Evolutionary conservation across 2,113 vertebrate species (phyloP), one percentile per base, ranked within the genome.

Genomic region (Naja naja): DNA sequence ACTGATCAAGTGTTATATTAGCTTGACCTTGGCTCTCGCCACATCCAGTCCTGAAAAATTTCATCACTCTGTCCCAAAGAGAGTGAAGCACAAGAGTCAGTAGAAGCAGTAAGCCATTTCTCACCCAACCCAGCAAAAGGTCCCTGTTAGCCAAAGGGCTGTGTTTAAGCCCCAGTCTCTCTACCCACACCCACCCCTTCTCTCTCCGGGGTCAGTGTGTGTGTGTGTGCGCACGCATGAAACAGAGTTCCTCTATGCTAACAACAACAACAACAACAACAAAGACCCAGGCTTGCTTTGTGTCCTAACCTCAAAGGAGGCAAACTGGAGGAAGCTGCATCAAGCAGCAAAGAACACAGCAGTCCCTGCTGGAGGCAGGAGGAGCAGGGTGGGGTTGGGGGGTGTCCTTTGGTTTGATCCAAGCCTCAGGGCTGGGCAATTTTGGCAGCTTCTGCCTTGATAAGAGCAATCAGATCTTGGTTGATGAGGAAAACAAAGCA

Each of bases 401-500:
- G 54, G 3, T 9, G 43, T 53, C 87, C 52, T 89, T 58, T 56
- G 53, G 92, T 49, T 30, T 69, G 55, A 64, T 90, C 34, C 47
- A 25, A 64, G 55, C 9, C 18, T 91, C 34, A 39, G 8, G 74
- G 74, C 88, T 98, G 99, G 8, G 98, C 98, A 97, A 99, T 98
- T 97, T 99, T 99, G 94, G 99, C 99, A 11, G 99, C 98, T 96
- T 99, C 99, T 0, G 99, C 99, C 97, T 99, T 98, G 96, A 99
- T 99, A 85, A 99, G 98, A 4, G 99, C 98, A 55, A 99, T 99
- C 91, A 99, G 98, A 93, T 99, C 99, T 96, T 99, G 98, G 97
- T 99, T 99, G 97, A 99, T 99, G 91, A 99, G 98, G 97, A 99
- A 99, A 94, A 99, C 99, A 23, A 99, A 99, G 86, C 64, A 99